Conservation (phyloP, 2,113 vertebrate species). For the Eptesicus fuscus region DNA sequence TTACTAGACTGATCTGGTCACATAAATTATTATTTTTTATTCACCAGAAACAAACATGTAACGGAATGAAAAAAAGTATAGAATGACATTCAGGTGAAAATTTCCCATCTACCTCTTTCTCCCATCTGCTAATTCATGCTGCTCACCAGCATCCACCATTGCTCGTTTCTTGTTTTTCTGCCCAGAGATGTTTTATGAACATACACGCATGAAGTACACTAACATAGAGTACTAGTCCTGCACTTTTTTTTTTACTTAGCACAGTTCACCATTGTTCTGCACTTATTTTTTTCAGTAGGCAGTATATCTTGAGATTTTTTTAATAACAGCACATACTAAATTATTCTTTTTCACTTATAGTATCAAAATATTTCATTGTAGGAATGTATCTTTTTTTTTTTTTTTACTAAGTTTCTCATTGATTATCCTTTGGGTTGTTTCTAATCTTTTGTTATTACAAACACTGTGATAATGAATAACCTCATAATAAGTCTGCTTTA, state of each 20-base stretch:
- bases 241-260: neutral
- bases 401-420: neutral
- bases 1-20: conserved; percentile 84
- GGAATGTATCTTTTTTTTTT: neutral
- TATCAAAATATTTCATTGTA: neutral
- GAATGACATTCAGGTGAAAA: neutral
- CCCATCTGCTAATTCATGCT: neutral
- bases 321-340: neutral
- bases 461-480: neutral
- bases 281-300: neutral
- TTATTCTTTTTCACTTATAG: neutral
- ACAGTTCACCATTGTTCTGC: neutral
- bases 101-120: neutral
- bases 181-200: neutral
- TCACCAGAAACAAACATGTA: conserved; percentile 83
- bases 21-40: conserved; percentile 89
- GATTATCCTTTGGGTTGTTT: neutral
- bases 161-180: neutral
- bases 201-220: neutral
- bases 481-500: neutral
- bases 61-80: conserved; percentile 28
- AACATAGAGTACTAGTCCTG: neutral
- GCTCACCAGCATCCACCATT: no score
- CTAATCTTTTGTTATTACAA: neutral
- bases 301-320: neutral